These are phyloP conservation scores for Cottoperca gobio DNA, from an alignment of 2,797 vertebrate species.

Conservation along the genomic window DNA sequence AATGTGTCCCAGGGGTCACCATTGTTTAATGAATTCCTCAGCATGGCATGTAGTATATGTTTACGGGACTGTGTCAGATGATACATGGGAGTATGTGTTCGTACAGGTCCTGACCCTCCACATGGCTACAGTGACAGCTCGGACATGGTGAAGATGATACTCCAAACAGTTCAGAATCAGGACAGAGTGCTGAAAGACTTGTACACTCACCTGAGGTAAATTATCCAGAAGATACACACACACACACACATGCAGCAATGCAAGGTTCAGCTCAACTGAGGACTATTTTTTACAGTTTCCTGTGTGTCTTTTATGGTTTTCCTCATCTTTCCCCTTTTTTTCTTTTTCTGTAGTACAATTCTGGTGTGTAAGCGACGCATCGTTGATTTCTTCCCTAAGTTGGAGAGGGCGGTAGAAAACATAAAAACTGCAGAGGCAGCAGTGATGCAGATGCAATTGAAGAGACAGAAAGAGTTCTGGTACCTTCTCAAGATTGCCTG, in stretches of 20 bases:
- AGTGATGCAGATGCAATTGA: constrained; percentile 97
- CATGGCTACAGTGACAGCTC: constrained; percentile 97
- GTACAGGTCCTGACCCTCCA: constrained; percentile 87
- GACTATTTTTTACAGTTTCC: background rate
- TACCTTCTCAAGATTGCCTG: constrained; percentile 97
- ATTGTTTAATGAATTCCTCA: background rate
- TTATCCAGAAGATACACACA: background rate
- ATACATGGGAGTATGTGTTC: constrained; percentile 9
- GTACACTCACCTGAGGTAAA: constrained; percentile 95
- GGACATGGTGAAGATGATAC: constrained; percentile 97
- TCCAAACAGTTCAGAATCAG: constrained; percentile 97
- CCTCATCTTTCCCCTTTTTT: constrained; percentile 1
- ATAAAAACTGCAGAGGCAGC: constrained; percentile 94
- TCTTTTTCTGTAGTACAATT: constrained; percentile 86
- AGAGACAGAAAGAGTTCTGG: constrained; percentile 98
- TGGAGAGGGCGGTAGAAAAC: constrained; percentile 91
- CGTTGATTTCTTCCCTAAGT: constrained; percentile 94
- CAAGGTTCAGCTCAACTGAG: background rate
- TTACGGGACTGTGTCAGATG: background rate
- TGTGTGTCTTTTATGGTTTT: background rate
- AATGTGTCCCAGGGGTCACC: background rate
- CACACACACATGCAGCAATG: background rate
- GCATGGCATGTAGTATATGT: background rate
- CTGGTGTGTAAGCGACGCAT: constrained; percentile 97
- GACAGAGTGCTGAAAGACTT: constrained; percentile 96